Percentiles rank a stretch among this genome's conserved stretches.
phyloP scores from a whole-genome alignment of 37 sponge, comb jelly and placozoan species.

The Bolinopsis microptera region DNA sequence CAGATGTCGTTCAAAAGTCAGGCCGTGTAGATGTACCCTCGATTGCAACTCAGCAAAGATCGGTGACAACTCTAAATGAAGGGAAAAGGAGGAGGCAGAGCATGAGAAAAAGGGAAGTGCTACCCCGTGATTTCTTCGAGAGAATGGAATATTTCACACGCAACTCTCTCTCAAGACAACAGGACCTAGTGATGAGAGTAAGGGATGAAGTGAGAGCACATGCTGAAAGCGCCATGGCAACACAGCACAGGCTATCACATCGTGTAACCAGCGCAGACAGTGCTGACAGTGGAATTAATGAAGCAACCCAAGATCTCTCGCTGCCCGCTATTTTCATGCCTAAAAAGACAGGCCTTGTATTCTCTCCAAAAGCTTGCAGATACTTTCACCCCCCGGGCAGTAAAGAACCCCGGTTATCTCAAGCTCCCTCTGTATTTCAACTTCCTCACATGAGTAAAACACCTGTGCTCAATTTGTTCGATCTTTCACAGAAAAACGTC shows the following conservation, averaged over 20 bases:
- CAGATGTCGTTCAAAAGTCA: neutral
- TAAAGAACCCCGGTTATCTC: slow-evolving; percentile 56
- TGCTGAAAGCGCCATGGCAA: slow-evolving; percentile 58
- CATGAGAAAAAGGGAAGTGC: neutral
- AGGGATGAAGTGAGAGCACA: slow-evolving; percentile 54
- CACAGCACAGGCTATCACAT: slow-evolving; percentile 31
- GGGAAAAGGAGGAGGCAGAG: neutral
- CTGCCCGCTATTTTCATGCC: slow-evolving; percentile 61
- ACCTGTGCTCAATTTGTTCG: slow-evolving; percentile 24
- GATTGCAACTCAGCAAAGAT: neutral
- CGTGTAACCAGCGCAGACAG: slow-evolving; percentile 44
- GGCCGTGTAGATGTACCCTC: slow-evolving; percentile 20
- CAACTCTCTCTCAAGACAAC: neutral
- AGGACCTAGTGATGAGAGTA: neutral
- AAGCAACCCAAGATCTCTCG: slow-evolving; percentile 49
- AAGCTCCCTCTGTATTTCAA: slow-evolving; percentile 53
- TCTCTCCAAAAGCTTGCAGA: slow-evolving; percentile 40
- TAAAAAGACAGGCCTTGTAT: slow-evolving; percentile 16
- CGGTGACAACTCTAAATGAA: neutral
- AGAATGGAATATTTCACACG: slow-evolving; percentile 60
- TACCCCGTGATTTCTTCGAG: slow-evolving; percentile 53
- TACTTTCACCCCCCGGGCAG: slow-evolving; percentile 56
- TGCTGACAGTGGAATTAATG: slow-evolving; percentile 63
- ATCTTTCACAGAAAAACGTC: slow-evolving; percentile 31
- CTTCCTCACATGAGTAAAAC: slow-evolving; percentile 55